A percentile compares a stretch with the other conserved stretches of the same genome.
Evolutionary conservation across 2,113 vertebrate species (phyloP).

Genomic region (Heterotilapia buettikoferi): DNA sequence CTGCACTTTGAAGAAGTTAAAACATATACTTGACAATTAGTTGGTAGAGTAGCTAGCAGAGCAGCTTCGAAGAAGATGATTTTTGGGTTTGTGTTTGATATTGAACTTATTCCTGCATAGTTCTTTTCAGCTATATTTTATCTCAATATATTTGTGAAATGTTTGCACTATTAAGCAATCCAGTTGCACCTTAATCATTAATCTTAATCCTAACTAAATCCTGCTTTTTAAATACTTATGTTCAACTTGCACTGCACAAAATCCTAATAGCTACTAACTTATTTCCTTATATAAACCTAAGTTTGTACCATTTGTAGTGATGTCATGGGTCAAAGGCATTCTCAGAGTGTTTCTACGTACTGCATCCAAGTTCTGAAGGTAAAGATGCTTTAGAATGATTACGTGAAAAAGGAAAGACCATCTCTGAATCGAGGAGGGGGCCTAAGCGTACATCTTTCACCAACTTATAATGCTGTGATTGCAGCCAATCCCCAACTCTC

Average conservation of each 20-base stretch:
- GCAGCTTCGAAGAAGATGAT: background rate
- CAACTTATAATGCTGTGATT: background rate
- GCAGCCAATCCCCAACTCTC: background rate
- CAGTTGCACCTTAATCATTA: background rate
- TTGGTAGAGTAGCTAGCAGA: background rate
- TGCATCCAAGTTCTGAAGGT: background rate
- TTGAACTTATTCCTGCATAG: background rate
- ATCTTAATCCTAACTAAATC: background rate
- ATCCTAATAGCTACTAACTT: background rate
- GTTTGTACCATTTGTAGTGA: background rate
- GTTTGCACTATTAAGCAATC: background rate
- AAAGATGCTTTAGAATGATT: background rate
- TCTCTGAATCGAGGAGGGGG: background rate
- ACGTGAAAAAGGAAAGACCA: background rate
- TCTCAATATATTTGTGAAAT: background rate
- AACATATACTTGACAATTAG: background rate
- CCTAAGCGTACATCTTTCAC: background rate
- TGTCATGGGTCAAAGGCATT: background rate
- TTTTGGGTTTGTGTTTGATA: background rate
- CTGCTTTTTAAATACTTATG: background rate
- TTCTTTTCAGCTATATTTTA: background rate
- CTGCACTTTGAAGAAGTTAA: background rate
- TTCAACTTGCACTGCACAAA: background rate
- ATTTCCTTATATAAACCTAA: background rate
- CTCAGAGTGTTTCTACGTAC: background rate